A percentile compares a stretch with the other conserved stretches of the same genome.
phyloP scores from a whole-genome alignment of 2,888 invertebrate species.

The Andricus curvator region DNA sequence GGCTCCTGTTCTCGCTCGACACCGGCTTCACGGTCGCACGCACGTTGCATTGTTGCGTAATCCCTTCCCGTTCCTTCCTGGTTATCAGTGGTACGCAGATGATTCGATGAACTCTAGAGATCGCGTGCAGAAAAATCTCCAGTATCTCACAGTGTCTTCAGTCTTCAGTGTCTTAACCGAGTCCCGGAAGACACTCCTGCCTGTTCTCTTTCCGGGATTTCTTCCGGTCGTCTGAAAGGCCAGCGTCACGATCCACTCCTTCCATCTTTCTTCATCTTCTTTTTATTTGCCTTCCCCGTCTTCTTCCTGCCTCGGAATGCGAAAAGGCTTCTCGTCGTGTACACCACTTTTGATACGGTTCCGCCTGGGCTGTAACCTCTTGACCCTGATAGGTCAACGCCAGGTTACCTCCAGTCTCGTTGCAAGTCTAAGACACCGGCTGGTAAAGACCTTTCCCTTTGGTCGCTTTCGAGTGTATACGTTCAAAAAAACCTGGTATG shows the following conservation, averaged over 20 bases:
- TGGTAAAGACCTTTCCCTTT: constrained; percentile 45
- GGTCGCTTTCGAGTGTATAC: constrained; percentile 9
- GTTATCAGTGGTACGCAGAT: constrained; percentile 30
- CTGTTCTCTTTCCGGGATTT: constrained; percentile 50
- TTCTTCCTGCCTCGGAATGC: constrained; percentile 49
- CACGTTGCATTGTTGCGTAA: constrained; percentile 70
- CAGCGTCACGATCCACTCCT: constrained; percentile 38
- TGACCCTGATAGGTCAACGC: constrained; percentile 61
- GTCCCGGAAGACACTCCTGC: constrained; percentile 43
- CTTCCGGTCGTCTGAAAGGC: constrained; percentile 42
- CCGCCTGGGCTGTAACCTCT: constrained; percentile 64
- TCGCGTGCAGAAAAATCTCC: constrained; percentile 14
- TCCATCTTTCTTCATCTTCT: constrained; percentile 13
- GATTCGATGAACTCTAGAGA: constrained; percentile 29
- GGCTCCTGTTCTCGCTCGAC: constrained; percentile 49
- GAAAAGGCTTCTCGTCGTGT: constrained; percentile 47
- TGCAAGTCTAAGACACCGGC: constrained; percentile 50
- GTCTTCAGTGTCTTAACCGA: constrained; percentile 27
- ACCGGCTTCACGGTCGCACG: constrained; percentile 60
- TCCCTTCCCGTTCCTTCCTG: constrained; percentile 44
- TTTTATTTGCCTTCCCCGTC: constrained; percentile 55
- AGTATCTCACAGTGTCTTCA: background rate
- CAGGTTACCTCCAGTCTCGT: constrained; percentile 45
- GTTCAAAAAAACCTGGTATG: constrained; percentile 15
- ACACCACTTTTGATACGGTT: constrained; percentile 67